Conservation (phyloP, 2,888 invertebrate genomes). For the Argyra leucocephala region DNA sequence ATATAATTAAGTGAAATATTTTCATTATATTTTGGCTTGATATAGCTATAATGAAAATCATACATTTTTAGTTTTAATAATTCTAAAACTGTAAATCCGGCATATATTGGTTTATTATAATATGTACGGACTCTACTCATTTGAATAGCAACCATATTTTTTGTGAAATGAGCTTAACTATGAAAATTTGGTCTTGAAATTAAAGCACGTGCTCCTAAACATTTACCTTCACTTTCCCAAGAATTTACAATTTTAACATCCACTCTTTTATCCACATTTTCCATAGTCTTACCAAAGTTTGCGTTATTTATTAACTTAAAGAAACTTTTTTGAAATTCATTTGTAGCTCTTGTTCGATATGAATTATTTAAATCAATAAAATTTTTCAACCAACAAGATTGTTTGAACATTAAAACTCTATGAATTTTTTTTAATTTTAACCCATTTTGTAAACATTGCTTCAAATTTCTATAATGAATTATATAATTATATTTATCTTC, state of each 20-base stretch:
- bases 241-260: slow-evolving; percentile 40
- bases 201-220: slow-evolving; percentile 26
- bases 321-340: slow-evolving; percentile 11
- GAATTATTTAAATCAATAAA: slow-evolving; percentile 19
- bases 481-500: slow-evolving; percentile 29
- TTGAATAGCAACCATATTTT: slow-evolving; percentile 36
- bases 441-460: slow-evolving; percentile 19
- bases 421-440: slow-evolving; percentile 27
- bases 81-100: slow-evolving; percentile 37
- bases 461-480: slow-evolving; percentile 33
- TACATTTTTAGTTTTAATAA: slow-evolving; percentile 35
- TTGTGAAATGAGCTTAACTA: slow-evolving; percentile 29
- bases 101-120: slow-evolving; percentile 38
- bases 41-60: slow-evolving; percentile 34
- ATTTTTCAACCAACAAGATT: slow-evolving; percentile 32
- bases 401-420: slow-evolving; percentile 30
- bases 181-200: slow-evolving; percentile 33
- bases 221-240: slow-evolving; percentile 30
- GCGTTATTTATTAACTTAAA: slow-evolving; percentile 11
- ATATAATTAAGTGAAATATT: slow-evolving; percentile 12
- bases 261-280: slow-evolving; percentile 17
- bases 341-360: slow-evolving; percentile 11
- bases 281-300: slow-evolving; percentile 16
- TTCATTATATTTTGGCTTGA: slow-evolving; percentile 17
- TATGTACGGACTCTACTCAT: slow-evolving; percentile 26